phyloP scores from a whole-genome alignment of 30 jellyfish, hydroid and myxozoan genomes.

The Morbakka virulenta region DNA sequence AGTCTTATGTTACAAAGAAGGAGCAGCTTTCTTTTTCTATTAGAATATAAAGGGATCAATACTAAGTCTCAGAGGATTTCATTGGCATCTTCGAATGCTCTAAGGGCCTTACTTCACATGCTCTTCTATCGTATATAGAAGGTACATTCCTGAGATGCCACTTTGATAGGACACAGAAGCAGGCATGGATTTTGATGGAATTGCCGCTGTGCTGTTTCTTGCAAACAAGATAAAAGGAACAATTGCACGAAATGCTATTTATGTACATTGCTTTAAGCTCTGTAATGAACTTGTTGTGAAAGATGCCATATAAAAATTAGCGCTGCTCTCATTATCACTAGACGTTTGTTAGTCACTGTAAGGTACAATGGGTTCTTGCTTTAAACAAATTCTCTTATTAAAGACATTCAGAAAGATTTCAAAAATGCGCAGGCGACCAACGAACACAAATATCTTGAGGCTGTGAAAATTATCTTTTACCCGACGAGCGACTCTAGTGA shows the following conservation, averaged over 20 bases:
- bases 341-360: neutral
- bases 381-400: neutral
- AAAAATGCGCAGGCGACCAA: slow-evolving; percentile 10
- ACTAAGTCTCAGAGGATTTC: too few species aligned
- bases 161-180: slow-evolving; percentile 4
- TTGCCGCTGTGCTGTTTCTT: slow-evolving; percentile 28
- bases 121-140: slow-evolving; percentile 5
- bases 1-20: too few species aligned
- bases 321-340: neutral
- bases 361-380: neutral
- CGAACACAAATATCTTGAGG: slow-evolving; percentile 14
- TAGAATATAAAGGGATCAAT: slow-evolving; percentile 27
- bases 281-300: slow-evolving; percentile 5
- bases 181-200: slow-evolving; percentile 59
- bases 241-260: slow-evolving; percentile 38
- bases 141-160: slow-evolving; percentile 18
- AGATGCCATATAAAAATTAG: neutral
- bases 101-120: slow-evolving; percentile 17
- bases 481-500: neutral
- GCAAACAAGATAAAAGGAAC: slow-evolving; percentile 26
- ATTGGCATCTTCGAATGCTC: slow-evolving; percentile 33
- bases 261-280: slow-evolving; percentile 33
- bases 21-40: too few species aligned
- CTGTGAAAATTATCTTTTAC: neutral
- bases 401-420: slow-evolving; percentile 20